Evolutionary conservation across 2,888 invertebrate species (phyloP), one percentile per base, ranked within the genome.

Genomic region (Agonopterix arenella): DNA sequence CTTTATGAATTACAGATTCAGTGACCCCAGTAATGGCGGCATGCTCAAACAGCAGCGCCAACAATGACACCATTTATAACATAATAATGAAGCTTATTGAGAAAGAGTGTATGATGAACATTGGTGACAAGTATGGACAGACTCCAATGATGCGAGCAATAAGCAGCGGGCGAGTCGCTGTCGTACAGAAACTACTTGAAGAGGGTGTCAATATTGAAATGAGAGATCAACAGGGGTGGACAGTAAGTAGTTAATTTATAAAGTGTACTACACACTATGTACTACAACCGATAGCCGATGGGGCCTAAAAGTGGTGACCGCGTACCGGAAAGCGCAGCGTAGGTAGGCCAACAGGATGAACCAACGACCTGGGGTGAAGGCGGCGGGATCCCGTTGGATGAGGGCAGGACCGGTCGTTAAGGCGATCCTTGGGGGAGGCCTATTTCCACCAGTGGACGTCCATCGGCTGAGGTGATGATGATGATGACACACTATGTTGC

Each of bases 61-160:
- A 72, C 53, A 73, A 74, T 47, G 78, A 80, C n/a, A 68, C 76
- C 3, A 76, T 89, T 47, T 75, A 80, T 47, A 74, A 80, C 53
- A 90, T 92, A 52, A 80, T 92, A 16, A 67, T 74, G 43, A 64
- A 79, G 48, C 80, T 93, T 16, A 68, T 93, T 44, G 73, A 90
- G 44, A 88, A 88, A 45, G 85, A 84, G 3, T 91, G 90, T 42
- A 71, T 91, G 60, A 73, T 90, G 11, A 90, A 92, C 64, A 74
- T 89, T 44, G 89, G 84, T 28, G 91, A 90, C 62, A 91, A 90
- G 58, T 90, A 85, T 63, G 90, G 92, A 9, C 90, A 90, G 70
- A 93, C 92, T 42, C 90, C 93, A 5, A 70, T 93, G 0, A 93
- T 93, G 93, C 88, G 85, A 57, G 92, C 93, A 4, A 90, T 92